Conservation (phyloP, 2,888 invertebrate genomes). For the Cecidostiba fungosa region DNA sequence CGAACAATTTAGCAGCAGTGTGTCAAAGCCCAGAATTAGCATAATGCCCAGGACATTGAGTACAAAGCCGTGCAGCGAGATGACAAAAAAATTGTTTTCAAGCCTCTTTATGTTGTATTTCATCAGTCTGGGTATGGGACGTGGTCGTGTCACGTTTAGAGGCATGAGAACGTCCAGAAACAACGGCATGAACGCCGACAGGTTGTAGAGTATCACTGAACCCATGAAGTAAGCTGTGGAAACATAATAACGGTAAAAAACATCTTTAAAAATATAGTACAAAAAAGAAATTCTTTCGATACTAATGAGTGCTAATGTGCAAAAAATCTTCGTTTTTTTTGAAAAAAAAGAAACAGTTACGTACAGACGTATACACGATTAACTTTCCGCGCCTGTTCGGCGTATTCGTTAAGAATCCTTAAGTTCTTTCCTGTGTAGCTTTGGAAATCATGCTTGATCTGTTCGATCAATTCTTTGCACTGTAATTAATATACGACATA, state of each 20-base stretch:
- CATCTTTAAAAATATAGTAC: too few species aligned
- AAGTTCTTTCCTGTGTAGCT: neutral
- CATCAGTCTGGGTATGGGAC: neutral
- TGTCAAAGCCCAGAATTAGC: conserved; percentile 9
- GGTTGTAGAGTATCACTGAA: neutral
- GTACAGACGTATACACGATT: neutral
- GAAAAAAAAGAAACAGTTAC: neutral
- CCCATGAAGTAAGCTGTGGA: neutral
- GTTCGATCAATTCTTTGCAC: neutral
- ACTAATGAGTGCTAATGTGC: too few species aligned
- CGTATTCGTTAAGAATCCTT: neutral
- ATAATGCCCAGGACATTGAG: neutral
- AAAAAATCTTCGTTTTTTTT: too few species aligned
- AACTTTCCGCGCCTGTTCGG: neutral
- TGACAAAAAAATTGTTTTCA: conserved; percentile 8
- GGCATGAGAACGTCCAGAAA: neutral
- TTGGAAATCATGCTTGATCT: neutral
- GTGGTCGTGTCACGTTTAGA: conserved; percentile 5
- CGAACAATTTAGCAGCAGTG: neutral
- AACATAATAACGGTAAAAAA: neutral
- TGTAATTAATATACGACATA: neutral
- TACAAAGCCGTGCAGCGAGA: neutral
- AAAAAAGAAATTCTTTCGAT: too few species aligned
- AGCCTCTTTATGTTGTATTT: neutral
- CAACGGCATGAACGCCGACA: neutral